These are phyloP conservation scores for Orthosia cruda DNA, from an alignment of 2,888 invertebrate species.

Conservation along the genomic window DNA sequence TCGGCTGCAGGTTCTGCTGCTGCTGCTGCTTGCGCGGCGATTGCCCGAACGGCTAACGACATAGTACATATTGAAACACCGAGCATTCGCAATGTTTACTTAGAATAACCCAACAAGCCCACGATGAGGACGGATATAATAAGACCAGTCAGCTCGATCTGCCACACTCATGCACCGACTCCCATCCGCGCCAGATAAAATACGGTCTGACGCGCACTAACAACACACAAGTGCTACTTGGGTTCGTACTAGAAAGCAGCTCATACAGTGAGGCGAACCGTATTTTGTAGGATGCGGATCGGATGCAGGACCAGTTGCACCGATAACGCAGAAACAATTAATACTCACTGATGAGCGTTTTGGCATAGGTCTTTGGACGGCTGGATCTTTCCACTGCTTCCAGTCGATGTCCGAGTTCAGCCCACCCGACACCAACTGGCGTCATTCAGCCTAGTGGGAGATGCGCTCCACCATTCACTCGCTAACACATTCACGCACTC, in stretches of 20 bases:
- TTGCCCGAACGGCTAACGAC: conserved; percentile 49
- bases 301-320: conserved; percentile 33
- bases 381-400: conserved; percentile 40
- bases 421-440: conserved; percentile 75
- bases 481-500: conserved; percentile 60
- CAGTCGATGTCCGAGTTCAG: conserved; percentile 46
- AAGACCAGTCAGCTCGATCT: conserved; percentile 17
- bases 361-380: conserved; percentile 14
- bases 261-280: conserved; percentile 25
- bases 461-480: conserved; percentile 80
- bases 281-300: conserved; percentile 43
- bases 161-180: conserved; percentile 32
- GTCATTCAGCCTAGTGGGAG: conserved; percentile 80
- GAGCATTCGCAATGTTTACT: conserved; percentile 13
- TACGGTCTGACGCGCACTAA: conserved; percentile 16
- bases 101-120: conserved; percentile 12
- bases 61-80: conserved; percentile 32
- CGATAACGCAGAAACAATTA: conserved; percentile 31
- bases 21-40: conserved; percentile 50
- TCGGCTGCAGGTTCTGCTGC: conserved; percentile 31
- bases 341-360: conserved; percentile 62
- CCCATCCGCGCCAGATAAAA: conserved; percentile 41
- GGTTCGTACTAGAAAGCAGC: conserved; percentile 19
- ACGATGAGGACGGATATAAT: conserved; percentile 12
- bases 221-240: conserved; percentile 23